Percentiles rank a stretch among this genome's conserved stretches.
Conservation (phyloP, 2,888 invertebrate species). For the Platycnemis pennipes region DNA sequence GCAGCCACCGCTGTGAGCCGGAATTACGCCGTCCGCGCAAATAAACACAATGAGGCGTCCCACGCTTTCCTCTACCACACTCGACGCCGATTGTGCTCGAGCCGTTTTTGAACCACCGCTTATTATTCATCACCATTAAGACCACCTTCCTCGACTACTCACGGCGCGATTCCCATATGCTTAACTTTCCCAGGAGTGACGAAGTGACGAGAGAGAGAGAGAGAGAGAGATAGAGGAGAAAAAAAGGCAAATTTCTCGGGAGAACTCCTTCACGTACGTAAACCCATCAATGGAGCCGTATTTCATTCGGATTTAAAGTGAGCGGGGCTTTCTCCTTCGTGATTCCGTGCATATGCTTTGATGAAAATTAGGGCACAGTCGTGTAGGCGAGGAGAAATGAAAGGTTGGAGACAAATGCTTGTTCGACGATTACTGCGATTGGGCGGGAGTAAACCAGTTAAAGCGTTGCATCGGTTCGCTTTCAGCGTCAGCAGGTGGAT, state of each 20-base stretch:
- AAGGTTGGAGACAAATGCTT: neutral
- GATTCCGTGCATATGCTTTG: neutral
- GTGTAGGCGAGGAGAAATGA: neutral
- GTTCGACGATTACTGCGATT: neutral
- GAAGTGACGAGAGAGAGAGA: too few relatives aligned
- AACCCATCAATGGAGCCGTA: neutral
- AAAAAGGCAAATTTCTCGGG: neutral
- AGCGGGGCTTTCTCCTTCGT: neutral
- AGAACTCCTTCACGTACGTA: neutral
- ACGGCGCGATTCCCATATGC: neutral
- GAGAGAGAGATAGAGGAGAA: too few relatives aligned
- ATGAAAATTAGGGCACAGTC: neutral
- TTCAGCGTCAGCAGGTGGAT: slow-evolving; percentile 25
- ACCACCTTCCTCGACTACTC: neutral
- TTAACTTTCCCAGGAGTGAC: neutral
- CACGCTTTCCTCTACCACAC: neutral
- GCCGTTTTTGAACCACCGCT: neutral
- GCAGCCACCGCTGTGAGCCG: neutral
- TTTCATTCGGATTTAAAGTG: neutral
- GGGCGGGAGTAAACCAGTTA: neutral
- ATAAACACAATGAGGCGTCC: neutral
- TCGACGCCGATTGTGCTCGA: neutral
- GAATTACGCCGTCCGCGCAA: neutral
- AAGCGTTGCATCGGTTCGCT: neutral
- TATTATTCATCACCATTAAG: neutral